Evolutionary conservation across 2,797 vertebrate species (phyloP).

Genomic region (Thaleichthys pacificus): DNA sequence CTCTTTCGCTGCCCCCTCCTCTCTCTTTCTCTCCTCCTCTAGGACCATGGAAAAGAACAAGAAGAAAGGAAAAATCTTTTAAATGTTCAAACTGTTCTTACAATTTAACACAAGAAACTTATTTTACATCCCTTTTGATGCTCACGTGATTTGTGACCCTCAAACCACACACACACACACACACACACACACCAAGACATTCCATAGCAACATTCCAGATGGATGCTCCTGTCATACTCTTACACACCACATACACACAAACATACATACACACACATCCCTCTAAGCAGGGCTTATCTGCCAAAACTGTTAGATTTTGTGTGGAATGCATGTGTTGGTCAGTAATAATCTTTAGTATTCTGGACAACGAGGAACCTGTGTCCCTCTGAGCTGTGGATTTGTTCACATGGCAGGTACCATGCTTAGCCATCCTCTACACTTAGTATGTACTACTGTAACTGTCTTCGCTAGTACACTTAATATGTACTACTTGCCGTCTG

Average conservation of each 20-base stretch:
- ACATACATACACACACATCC: neutral
- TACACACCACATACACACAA: slow-evolving; percentile 11
- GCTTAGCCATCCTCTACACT: slow-evolving; percentile 47
- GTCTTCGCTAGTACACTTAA: neutral
- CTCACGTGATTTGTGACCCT: slow-evolving; percentile 48
- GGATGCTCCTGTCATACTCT: no score
- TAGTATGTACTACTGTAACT: slow-evolving; percentile 15
- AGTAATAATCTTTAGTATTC: slow-evolving; percentile 49
- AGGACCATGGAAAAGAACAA: slow-evolving; percentile 86
- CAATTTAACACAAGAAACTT: slow-evolving; percentile 36
- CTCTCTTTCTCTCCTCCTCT: slow-evolving; percentile 17
- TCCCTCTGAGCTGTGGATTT: slow-evolving; percentile 47
- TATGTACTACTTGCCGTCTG: neutral
- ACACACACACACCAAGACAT: slow-evolving; percentile 8
- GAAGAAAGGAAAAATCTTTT: slow-evolving; percentile 85
- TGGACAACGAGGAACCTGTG: slow-evolving; percentile 56
- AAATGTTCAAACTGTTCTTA: slow-evolving; percentile 37
- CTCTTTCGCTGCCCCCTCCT: neutral
- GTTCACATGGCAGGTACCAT: slow-evolving; percentile 46
- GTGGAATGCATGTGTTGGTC: slow-evolving; percentile 56
- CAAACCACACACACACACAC: slow-evolving; percentile 21
- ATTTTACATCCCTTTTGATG: slow-evolving; percentile 42
- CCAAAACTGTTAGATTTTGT: slow-evolving; percentile 26
- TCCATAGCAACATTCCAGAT: neutral
- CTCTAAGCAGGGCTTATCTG: slow-evolving; percentile 39